Base-by-base conservation (phyloP, 2,888 invertebrate species). In the Epicampocera succincta region DNA sequence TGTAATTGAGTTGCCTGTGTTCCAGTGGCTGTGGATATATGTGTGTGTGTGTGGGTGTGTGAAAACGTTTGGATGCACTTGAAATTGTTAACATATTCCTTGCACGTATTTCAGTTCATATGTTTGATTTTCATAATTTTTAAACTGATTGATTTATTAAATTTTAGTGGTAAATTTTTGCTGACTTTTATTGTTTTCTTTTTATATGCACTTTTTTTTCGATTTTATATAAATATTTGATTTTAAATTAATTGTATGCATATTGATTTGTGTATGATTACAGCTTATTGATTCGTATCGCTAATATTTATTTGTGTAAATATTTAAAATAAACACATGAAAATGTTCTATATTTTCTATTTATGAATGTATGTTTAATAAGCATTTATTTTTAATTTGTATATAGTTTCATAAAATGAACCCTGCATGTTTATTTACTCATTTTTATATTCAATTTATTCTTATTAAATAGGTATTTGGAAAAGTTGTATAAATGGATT, bases 161-260 rank as follows among this genome's bases (percentile, higher is more conserved):
- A 58, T 80, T 61, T 56, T 52, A 46, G 58, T 85, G 82, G 84
- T 38, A 48, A 33, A 12, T 38, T 21, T 29, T 15, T 87, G 85
- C 11, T 12, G 38, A 50, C 50, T 17, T 17, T 56, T 3, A 3
- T 48, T 17, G 8, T 25, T 63, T 61, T 29, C 29, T 3, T 54
- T 6, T 42, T 54, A 0, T n/a, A 15, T 48, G 13, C 8, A 1
- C 42, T 8, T 6, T 44, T 9, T 19, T 44, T 1, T 58, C n/a
- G n/a, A n/a, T n/a, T n/a, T 0, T 46, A 46, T 15, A 46, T 58
- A 25, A 12, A 19, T 33, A 33, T 48, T 33, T 46, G 4, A 33
- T 13, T 33, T 0, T 9, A 54, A 6, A 8, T 15, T 13, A 3
- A 44, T 19, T 19, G 33, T 40, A 46, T 33, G 19, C n/a, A 9